Evolutionary conservation across 2,888 invertebrate species (phyloP).

Genomic region (Notodonta dromedarius): DNA sequence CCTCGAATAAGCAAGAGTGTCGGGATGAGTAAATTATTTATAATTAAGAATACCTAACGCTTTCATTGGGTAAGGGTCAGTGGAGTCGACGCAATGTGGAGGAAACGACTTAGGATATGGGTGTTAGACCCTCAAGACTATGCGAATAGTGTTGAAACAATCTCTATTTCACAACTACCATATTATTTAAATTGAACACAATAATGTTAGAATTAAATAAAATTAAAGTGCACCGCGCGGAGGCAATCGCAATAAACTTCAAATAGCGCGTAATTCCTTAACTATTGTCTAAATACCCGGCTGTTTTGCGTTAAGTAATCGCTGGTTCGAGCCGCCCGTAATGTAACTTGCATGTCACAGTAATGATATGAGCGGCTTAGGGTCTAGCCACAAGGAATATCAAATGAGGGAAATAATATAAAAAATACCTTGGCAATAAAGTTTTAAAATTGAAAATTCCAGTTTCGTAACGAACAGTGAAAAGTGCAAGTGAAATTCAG

Average conservation of each 20-base stretch:
- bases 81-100: too few relatives aligned
- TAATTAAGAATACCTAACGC: too few relatives aligned
- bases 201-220: background rate
- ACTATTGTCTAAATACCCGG: conserved; percentile 31
- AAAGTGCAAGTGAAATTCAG: too few relatives aligned
- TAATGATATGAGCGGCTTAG: conserved; percentile 31
- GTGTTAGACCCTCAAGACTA: too few relatives aligned
- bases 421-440: too few relatives aligned
- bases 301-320: conserved; percentile 21
- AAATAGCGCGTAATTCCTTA: conserved; percentile 21
- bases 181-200: background rate
- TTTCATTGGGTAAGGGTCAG: too few relatives aligned
- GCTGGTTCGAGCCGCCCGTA: conserved; percentile 14
- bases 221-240: background rate
- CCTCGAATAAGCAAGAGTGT: too few relatives aligned
- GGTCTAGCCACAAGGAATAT: conserved; percentile 12
- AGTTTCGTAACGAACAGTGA: too few relatives aligned
- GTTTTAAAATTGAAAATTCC: too few relatives aligned
- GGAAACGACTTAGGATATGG: too few relatives aligned
- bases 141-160: too few relatives aligned
- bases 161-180: background rate
- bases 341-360: conserved; percentile 23
- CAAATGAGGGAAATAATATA: background rate
- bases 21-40: too few relatives aligned
- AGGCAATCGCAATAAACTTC: conserved; percentile 35